Percentiles rank a stretch among this genome's conserved stretches.
Evolutionary conservation across 1,140 invertebrate species (phyloP).

Genomic region (Cecropterus lyciades): DNA sequence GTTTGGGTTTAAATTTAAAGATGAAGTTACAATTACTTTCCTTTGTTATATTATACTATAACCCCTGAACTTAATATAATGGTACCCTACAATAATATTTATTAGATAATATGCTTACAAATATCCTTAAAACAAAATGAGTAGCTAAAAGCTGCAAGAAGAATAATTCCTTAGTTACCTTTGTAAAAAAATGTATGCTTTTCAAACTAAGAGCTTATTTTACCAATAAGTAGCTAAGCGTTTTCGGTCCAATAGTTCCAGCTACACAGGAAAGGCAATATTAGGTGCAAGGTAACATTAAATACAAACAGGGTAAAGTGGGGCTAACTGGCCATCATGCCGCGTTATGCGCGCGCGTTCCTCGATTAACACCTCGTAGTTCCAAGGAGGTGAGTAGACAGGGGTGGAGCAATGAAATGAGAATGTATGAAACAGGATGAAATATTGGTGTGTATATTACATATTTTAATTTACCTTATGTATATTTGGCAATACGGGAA

Average conservation of each 20-base stretch:
- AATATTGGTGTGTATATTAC: too few relatives aligned
- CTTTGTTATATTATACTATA: not conserved
- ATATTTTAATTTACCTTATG: too few relatives aligned
- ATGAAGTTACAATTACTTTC: not conserved
- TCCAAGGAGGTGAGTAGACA: conserved; percentile 28
- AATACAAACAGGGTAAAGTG: conserved; percentile 74
- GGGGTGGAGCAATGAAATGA: not conserved
- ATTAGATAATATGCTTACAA: too few relatives aligned
- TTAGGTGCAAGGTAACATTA: conserved; percentile 72
- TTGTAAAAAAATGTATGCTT: conserved; percentile 6
- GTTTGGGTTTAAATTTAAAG: too few relatives aligned
- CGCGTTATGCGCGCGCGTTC: conserved; percentile 58
- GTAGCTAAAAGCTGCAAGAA: too few relatives aligned
- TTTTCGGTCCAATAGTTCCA: conserved; percentile 65
- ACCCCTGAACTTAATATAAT: too few relatives aligned
- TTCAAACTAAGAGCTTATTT: conserved; percentile 11
- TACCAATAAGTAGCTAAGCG: conserved; percentile 57
- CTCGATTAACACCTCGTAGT: conserved; percentile 67
- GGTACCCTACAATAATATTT: too few relatives aligned
- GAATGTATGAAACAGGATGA: too few relatives aligned
- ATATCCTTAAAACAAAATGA: too few relatives aligned
- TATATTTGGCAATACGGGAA: too few relatives aligned
- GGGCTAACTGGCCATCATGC: conserved; percentile 58
- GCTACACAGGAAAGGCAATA: conserved; percentile 72
- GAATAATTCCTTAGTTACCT: not conserved